phyloP scores from a whole-genome alignment of 2,797 vertebrate species.

The Dallia pectoralis region DNA sequence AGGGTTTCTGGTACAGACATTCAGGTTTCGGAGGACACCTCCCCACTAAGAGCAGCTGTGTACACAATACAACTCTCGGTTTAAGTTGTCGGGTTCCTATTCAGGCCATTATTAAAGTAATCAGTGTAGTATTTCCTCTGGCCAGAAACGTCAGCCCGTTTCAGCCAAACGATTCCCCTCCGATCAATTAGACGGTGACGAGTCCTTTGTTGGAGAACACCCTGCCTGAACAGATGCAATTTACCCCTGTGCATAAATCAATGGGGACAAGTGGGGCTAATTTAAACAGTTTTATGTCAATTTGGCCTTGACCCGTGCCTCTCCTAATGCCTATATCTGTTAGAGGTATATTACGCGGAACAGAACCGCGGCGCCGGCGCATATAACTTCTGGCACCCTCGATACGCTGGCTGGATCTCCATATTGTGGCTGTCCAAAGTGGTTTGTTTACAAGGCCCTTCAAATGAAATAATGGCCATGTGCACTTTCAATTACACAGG shows the following conservation, averaged over 20 bases:
- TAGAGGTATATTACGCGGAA: constrained; percentile 72
- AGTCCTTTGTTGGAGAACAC: constrained; percentile 41
- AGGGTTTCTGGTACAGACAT: too few relatives aligned
- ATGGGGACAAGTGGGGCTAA: constrained; percentile 76
- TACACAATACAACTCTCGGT: background rate
- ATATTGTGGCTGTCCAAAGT: constrained; percentile 75
- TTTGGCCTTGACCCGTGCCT: constrained; percentile 72
- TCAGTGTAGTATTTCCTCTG: constrained; percentile 32
- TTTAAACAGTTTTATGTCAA: constrained; percentile 80
- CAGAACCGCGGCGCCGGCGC: constrained; percentile 36
- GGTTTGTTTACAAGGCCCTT: constrained; percentile 76
- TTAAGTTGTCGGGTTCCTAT: background rate
- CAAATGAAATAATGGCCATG: constrained; percentile 71
- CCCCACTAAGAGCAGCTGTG: too few relatives aligned
- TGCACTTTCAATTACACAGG: constrained; percentile 64
- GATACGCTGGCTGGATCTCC: constrained; percentile 61
- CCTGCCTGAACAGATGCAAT: constrained; percentile 67
- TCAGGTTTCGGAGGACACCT: background rate
- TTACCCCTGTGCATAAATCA: constrained; percentile 75
- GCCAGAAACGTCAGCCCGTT: constrained; percentile 36
- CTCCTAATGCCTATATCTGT: constrained; percentile 68
- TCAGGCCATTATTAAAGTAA: background rate
- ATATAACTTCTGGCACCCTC: constrained; percentile 64
- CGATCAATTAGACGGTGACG: constrained; percentile 68
- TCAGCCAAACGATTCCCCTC: constrained; percentile 13